These are phyloP conservation scores for Leptoclinus maculatus DNA, from an alignment of 2,797 vertebrate species.

Conservation along the genomic window DNA sequence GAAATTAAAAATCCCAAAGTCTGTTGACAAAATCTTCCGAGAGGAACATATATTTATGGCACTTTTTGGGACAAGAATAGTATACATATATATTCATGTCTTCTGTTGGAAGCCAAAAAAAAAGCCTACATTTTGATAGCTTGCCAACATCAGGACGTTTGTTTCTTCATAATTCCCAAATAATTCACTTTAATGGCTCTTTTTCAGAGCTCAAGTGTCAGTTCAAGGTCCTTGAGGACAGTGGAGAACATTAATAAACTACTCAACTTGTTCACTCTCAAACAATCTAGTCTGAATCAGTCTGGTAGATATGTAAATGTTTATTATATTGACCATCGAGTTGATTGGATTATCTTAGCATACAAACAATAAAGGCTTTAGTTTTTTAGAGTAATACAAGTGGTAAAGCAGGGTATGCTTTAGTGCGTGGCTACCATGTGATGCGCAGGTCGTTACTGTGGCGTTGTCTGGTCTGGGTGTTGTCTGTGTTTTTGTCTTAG, in stretches of 20 bases:
- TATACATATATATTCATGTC: not conserved
- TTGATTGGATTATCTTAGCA: not conserved
- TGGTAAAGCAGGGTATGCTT: no score
- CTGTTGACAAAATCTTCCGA: not conserved
- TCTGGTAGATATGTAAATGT: not conserved
- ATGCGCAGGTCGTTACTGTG: no score
- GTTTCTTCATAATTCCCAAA: not conserved
- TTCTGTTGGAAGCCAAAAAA: not conserved
- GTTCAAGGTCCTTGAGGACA: not conserved
- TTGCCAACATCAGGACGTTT: not conserved
- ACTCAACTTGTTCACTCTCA: not conserved
- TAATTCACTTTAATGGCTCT: not conserved
- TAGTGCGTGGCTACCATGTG: no score
- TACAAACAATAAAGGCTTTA: not conserved
- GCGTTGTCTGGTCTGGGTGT: no score
- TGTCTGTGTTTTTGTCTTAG: no score
- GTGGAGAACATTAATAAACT: not conserved
- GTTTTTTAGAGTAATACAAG: no score
- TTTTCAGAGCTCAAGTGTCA: not conserved
- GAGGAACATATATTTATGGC: not conserved
- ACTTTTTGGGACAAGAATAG: not conserved
- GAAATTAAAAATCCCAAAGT: not conserved
- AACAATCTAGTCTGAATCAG: not conserved
- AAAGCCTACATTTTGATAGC: not conserved
- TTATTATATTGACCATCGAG: not conserved